These are phyloP conservation scores for Numenius arquata DNA, from an alignment of 2,113 vertebrate genomes.

Conservation along the genomic window DNA sequence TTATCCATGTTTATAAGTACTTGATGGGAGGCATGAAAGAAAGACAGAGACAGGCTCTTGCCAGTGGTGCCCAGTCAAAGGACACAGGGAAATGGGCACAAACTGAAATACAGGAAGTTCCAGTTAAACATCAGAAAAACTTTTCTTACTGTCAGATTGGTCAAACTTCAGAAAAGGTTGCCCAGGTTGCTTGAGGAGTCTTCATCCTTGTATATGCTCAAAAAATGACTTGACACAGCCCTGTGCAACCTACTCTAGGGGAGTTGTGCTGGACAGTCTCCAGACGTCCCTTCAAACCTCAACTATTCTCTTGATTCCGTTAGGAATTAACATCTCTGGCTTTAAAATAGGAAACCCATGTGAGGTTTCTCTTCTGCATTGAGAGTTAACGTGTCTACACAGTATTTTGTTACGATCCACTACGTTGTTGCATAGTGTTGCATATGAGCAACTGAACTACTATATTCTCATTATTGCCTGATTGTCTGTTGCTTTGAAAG, in stretches of 20 bases:
- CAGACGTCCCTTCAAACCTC: not conserved
- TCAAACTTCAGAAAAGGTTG: not conserved
- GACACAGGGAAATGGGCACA: not conserved
- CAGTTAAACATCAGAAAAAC: not conserved
- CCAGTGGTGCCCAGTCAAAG: not conserved
- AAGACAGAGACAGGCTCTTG: not conserved
- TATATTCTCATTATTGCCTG: not conserved
- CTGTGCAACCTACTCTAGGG: not conserved
- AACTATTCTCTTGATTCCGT: not conserved
- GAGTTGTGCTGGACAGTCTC: not conserved
- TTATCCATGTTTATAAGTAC: not conserved
- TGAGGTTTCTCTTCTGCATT: not conserved
- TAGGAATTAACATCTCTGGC: not conserved
- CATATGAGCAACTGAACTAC: not conserved
- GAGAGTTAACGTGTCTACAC: not conserved
- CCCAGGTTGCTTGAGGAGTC: not conserved
- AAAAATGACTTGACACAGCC: not conserved
- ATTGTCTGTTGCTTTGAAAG: not conserved
- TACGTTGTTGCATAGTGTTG: not conserved
- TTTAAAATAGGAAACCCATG: not conserved
- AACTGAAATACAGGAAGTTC: not conserved
- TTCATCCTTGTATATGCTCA: not conserved
- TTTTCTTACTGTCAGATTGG: not conserved
- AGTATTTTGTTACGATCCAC: not conserved
- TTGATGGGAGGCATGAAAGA: accelerated